Evolutionary conservation across 2,797 vertebrate species (phyloP), one percentile per base, ranked within the genome.

Genomic region (Enteromius viviparus): DNA sequence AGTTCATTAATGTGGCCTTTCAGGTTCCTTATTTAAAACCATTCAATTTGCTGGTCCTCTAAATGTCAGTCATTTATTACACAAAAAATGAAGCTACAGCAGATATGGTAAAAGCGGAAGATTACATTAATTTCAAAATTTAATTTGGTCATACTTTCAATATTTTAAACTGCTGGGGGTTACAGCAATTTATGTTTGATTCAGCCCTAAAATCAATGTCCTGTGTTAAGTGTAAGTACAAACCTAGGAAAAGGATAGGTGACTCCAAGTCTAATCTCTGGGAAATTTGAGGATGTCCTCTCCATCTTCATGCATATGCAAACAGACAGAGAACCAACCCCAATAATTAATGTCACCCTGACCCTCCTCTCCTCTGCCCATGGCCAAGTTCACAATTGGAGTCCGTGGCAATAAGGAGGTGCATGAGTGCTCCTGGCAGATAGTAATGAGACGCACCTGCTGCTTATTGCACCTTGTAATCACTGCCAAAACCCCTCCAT

Each of bases 1-100:
- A 76, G 1, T 10, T 70, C 70, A 84, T 84, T 79, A 58, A 62
- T 68, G 66, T 58, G 34, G 65, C 76, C 66, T 64, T 83, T 83
- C 62, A 49, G 53, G 4, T 42, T 49, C 53, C 29, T 42, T 70
- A 55, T 58, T 85, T 47, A 78, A 64, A 82, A 66, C 26, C 55
- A 49, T 80, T 66, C n/a, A 47, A 69, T 70, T 34, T 45, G 45
- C 11, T 70, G 40, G 40, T 60, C 78, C 42, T 49, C 51, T 76
- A 76, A 85, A 85, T 76, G 71, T 70, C 62, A 85, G 65, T 32
- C 55, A 9, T 51, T 12, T 21, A 65, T n/a, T 53, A 47, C 68
- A 51, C 23, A 78, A 23, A 10, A 76, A 47, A 77, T 15, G 37
- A 14, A 66, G 37, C 6, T 32, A 21, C 55, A 9, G 7, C 40